A percentile compares a stretch with the other conserved stretches of the same genome.
Evolutionary conservation across 1,140 invertebrate genomes (phyloP).

Genomic region (Zaprionus tsacasi): DNA sequence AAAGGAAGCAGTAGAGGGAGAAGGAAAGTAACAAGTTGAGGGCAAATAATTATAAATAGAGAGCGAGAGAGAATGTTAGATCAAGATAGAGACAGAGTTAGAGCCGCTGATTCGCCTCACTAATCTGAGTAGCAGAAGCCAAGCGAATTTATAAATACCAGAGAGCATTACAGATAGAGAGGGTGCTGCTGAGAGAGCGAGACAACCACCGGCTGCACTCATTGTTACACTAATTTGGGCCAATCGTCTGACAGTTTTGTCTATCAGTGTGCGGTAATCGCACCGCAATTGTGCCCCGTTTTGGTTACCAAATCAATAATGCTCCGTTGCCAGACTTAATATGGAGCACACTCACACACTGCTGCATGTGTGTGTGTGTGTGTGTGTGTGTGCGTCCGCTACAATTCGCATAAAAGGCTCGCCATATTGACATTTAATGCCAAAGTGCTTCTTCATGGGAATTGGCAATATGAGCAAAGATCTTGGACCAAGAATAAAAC

Average conservation of each 20-base stretch:
- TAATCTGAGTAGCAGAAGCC: not conserved
- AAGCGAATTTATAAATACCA: not conserved
- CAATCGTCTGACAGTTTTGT: slow-evolving; percentile 68
- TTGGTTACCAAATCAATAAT: slow-evolving; percentile 71
- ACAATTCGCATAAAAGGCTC: slow-evolving; percentile 76
- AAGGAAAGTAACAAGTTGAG: not conserved
- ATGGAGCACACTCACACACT: slow-evolving; percentile 65
- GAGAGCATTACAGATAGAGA: not conserved
- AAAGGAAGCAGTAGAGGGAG: not conserved
- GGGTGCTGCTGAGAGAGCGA: not conserved
- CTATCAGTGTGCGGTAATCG: slow-evolving; percentile 67
- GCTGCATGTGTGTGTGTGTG: not conserved
- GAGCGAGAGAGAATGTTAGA: not conserved
- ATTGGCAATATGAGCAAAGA: slow-evolving; percentile 41
- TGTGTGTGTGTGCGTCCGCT: slow-evolving; percentile 49
- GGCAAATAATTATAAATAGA: not conserved
- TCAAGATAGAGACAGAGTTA: not conserved
- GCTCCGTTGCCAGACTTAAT: slow-evolving; percentile 60
- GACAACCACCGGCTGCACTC: slow-evolving; percentile 34
- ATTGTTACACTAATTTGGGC: slow-evolving; percentile 69
- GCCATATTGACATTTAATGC: slow-evolving; percentile 71
- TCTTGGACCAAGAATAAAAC: not conserved
- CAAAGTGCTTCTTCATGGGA: slow-evolving; percentile 40
- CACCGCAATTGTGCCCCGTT: slow-evolving; percentile 70
- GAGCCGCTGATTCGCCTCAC: not conserved